Conservation (phyloP, 2,113 vertebrate species). For the Eudorcas thomsonii region DNA sequence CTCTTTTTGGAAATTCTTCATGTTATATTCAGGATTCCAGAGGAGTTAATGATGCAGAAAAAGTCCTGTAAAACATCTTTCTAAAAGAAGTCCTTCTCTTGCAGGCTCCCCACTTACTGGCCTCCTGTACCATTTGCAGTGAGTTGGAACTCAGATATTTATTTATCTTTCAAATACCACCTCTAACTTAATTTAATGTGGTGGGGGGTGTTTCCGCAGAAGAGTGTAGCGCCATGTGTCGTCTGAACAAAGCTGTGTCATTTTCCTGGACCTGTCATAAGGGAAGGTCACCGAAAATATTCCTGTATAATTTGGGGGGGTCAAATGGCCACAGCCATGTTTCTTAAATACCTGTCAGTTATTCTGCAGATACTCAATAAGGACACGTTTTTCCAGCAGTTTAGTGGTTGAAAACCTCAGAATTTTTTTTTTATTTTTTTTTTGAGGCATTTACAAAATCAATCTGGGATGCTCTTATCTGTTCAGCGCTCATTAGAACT, state of each 20-base stretch:
- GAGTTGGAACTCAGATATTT: constrained; percentile 67
- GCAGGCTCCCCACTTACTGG: constrained; percentile 41
- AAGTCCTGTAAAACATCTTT: constrained; percentile 71
- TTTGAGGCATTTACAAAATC: constrained; percentile 50
- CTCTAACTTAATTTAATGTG: constrained; percentile 57
- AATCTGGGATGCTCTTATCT: background rate
- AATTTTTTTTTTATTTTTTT: background rate
- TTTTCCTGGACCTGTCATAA: constrained; percentile 22
- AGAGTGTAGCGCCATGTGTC: background rate
- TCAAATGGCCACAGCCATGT: constrained; percentile 49
- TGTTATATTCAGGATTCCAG: constrained; percentile 71
- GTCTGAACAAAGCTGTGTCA: constrained; percentile 4
- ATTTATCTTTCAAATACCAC: constrained; percentile 72
- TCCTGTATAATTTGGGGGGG: constrained; percentile 38
- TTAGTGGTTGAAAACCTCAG: constrained; percentile 60
- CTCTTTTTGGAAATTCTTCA: constrained; percentile 75
- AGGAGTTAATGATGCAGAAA: constrained; percentile 77
- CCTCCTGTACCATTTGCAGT: constrained; percentile 63
- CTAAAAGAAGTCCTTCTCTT: constrained; percentile 72
- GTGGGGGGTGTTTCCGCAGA: constrained; percentile 51
- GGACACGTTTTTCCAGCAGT: background rate
- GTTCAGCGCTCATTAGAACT: constrained; percentile 29
- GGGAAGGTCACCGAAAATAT: constrained; percentile 65
- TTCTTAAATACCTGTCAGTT: constrained; percentile 63
- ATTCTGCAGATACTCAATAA: constrained; percentile 47